Evolutionary conservation across 2,797 vertebrate genomes (phyloP), one percentile per base, ranked within the genome.

Genomic region (Phrynocephalus guinanensis): DNA sequence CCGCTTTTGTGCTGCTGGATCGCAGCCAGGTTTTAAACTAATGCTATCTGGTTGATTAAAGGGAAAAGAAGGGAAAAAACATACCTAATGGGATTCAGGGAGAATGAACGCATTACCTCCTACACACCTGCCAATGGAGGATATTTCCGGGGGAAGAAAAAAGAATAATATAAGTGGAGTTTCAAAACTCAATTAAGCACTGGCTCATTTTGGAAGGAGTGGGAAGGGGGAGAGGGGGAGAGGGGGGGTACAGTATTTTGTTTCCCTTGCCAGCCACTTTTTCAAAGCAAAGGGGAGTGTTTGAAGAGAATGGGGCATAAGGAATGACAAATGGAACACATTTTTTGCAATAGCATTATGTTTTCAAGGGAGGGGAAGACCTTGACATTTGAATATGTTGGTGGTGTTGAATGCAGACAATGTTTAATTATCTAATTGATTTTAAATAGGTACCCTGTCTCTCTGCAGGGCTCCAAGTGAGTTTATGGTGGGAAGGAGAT

Each of bases 101-200:
- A 84, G 84, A 44, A 44, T 76, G 83, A 88, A 60, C 48, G 56
- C 24, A 72, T 15, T 68, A 44, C 83, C 83, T 88, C 87, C 87
- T 78, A 88, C 87, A 10, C 79, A 81, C 38, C 77, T 88, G 87
- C 87, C 83, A 88, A 84, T n/a, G 26, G 68, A 80, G 70, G 71
- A 80, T 88, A 88, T 80, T 88, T 85, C 81, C 24, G 44, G 33
- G 86, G 48, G 78, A 78, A 72, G 76, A 88, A 82, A 71, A 63
- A 33, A 82, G 52, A 77, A 83, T 84, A 66, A 52, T 52, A 79
- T 38, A 67, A 80, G 60, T 6, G 79, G 81, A 48, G 70, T 60
- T 76, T 85, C 79, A 38, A 75, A 75, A 85, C 56, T 56, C 70
- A 88, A 66, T 88, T 88, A 79, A 73, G 28, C 28, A 66, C 16